phyloP scores from a whole-genome alignment of 2,113 vertebrate genomes.

The Felis chaus region DNA sequence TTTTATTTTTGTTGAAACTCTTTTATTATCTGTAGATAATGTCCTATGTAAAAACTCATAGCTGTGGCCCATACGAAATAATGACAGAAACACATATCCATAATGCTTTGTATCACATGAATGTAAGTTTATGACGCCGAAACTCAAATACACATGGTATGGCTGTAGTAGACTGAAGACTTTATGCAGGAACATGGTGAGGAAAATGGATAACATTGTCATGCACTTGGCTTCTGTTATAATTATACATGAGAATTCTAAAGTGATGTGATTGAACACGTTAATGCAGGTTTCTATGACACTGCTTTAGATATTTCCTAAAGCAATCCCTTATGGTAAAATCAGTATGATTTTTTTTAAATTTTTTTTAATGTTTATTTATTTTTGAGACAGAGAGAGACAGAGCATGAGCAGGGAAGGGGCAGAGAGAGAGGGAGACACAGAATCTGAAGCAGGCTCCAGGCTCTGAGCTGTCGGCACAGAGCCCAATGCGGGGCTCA shows the following conservation, averaged over 20 bases:
- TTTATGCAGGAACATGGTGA: too few relatives aligned
- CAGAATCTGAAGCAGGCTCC: too few relatives aligned
- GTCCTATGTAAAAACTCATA: not conserved
- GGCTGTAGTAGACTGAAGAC: not conserved
- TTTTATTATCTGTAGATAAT: not conserved
- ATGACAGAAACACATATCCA: not conserved
- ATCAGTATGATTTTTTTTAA: not conserved
- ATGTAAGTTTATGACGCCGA: not conserved
- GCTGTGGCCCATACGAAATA: not conserved
- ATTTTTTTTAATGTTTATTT: too few relatives aligned
- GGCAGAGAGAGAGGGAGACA: too few relatives aligned
- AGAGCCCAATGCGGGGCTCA: too few relatives aligned
- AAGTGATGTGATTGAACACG: not conserved
- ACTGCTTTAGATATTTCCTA: not conserved
- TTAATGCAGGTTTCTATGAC: not conserved
- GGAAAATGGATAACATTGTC: not conserved
- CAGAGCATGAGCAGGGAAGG: too few relatives aligned
- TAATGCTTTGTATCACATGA: not conserved
- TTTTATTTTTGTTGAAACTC: not conserved
- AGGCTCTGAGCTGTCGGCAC: too few relatives aligned
- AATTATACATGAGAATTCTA: not conserved
- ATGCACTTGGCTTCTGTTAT: not conserved
- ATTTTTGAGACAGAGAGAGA: too few relatives aligned
- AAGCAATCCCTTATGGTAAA: not conserved
- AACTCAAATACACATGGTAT: not conserved